These are phyloP conservation scores for Pongo pygmaeus DNA, from an alignment of 2,113 vertebrate species.

Conservation along the genomic window DNA sequence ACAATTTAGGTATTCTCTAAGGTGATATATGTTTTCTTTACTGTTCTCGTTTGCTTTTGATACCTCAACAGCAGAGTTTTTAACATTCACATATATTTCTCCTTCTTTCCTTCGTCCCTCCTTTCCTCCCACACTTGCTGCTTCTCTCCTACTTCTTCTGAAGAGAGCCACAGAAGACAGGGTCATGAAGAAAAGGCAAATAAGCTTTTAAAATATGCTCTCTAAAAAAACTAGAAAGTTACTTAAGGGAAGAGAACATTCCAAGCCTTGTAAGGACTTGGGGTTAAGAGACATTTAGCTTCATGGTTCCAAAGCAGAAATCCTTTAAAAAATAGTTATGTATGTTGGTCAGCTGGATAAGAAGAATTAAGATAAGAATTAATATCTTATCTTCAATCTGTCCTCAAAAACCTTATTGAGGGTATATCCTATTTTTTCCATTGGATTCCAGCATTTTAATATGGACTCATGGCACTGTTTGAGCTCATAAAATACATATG, in stretches of 20 bases:
- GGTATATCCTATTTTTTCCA: background rate
- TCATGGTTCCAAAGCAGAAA: constrained; percentile 44
- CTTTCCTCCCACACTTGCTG: background rate
- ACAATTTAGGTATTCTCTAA: background rate
- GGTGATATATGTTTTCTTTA: background rate
- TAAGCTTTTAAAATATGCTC: constrained; percentile 22
- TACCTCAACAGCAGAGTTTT: background rate
- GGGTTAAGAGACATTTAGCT: constrained; percentile 21
- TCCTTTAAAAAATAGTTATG: constrained; percentile 48
- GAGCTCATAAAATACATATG: constrained; percentile 33
- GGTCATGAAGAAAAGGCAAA: background rate
- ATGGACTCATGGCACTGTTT: constrained; percentile 23
- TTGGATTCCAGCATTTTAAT: constrained; percentile 37
- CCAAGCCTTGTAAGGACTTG: constrained; percentile 34
- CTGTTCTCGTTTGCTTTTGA: background rate
- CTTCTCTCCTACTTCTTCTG: background rate
- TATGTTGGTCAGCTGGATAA: constrained; percentile 12
- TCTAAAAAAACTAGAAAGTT: background rate
- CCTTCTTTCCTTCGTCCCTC: background rate
- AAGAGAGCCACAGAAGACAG: background rate
- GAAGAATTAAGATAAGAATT: background rate
- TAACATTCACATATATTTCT: background rate
- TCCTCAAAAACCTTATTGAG: constrained; percentile 5
- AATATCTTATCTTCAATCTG: constrained; percentile 53
- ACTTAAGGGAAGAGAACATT: background rate